These are phyloP conservation scores for Geotrupes spiniger DNA, from an alignment of 2,888 invertebrate species.

Conservation along the genomic window DNA sequence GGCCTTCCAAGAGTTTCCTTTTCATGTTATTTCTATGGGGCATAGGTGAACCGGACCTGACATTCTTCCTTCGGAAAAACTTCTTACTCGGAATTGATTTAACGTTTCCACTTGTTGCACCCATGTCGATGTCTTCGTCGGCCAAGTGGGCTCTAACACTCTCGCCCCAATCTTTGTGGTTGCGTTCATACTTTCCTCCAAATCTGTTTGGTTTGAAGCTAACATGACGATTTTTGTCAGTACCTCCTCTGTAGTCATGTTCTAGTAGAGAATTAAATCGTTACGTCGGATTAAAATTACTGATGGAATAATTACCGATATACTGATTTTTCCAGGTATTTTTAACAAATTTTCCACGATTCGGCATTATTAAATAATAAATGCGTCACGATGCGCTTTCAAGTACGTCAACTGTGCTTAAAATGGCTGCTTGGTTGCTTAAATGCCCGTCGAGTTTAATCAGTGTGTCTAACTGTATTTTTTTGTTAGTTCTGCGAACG, in stretches of 20 bases:
- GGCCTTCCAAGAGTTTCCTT: conserved; percentile 54
- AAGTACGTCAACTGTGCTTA: too few species aligned
- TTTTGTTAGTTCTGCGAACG: too few species aligned
- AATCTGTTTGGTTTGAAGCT: conserved; percentile 55
- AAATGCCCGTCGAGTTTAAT: too few species aligned
- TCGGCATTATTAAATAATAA: conserved; percentile 20
- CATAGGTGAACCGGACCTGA: conserved; percentile 52
- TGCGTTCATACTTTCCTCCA: conserved; percentile 42
- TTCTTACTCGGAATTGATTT: conserved; percentile 11
- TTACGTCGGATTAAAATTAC: neutral
- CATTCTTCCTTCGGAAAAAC: conserved; percentile 45
- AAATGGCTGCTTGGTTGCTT: too few species aligned
- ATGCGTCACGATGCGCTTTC: too few species aligned
- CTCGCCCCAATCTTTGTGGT: conserved; percentile 27
- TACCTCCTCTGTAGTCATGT: conserved; percentile 15
- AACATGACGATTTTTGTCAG: conserved; percentile 50
- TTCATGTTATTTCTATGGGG: conserved; percentile 44
- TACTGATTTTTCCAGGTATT: conserved; percentile 27
- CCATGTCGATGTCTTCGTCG: conserved; percentile 66
- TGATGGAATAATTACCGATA: conserved; percentile 15
- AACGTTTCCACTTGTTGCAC: conserved; percentile 40
- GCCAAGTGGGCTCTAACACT: conserved; percentile 47
- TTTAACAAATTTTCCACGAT: conserved; percentile 25
- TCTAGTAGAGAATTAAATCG: conserved; percentile 11
- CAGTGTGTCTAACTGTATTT: too few species aligned